Evolutionary conservation across 2,888 invertebrate species (phyloP), one percentile per base, ranked within the genome.

Genomic region (Cenopis cana): DNA sequence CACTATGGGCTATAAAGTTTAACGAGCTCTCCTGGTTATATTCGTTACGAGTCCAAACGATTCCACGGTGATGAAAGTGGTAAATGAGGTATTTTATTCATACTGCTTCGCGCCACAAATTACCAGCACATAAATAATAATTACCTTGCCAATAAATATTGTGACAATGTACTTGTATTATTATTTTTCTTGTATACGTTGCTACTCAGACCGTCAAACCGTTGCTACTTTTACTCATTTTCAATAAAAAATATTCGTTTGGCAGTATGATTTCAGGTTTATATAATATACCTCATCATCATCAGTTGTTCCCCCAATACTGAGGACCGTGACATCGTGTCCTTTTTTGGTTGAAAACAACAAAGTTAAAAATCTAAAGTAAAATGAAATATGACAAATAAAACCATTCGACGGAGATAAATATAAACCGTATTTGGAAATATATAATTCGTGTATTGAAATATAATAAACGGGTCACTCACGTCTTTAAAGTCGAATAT

Each of bases 1-100:
- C 79, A 80, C 81, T 79, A 80, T 82, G 74, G 74, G 81, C 80
- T 77, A 85, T 89, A 89, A 89, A 87, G 85, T 83, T 89, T 88
- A 86, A 89, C 82, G 89, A 84, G 79, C 79, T 72, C 75, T 84
- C 82, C 83, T 81, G 84, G 86, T 85, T 84, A 80, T 77, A 78
- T 77, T 33, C 29, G 57, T 65, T n/a, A 52, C 59, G 36, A 80
- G 81, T 80, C 80, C 83, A 81, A 82, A 79, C 78, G 77, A 75
- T 76, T 76, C 69, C 74, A 71, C 70, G 70, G 74, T 74, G 74
- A 78, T 77, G 77, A 76, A 75, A 78, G 75, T 71, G 72, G 68
- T 61, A 76, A 77, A 78, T 78, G 74, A 76, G 74, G 76, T 75
- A 74, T 78, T 81, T 74, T 76, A 76, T 79, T 78, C 79, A 78